Base-by-base conservation (phyloP, 2,888 invertebrate genomes). In the Eurois occulta region DNA sequence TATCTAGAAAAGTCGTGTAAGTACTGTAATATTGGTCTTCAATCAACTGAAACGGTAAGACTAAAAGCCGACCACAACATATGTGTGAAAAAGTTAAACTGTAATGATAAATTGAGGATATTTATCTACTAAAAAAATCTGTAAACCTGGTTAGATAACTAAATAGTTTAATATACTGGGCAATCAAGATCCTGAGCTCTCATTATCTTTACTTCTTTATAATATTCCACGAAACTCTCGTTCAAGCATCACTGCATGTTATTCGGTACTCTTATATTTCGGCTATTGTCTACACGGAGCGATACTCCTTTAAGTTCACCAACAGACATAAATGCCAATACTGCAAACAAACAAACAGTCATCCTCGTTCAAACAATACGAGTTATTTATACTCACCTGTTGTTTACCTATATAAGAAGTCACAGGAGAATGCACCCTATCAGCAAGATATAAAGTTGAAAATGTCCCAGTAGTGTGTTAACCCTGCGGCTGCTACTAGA, bases 351-450 rank as follows among this genome's bases (percentile, higher is more conserved):
- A 69, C 71, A 80, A 71, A 75, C 72, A 81, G 75, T 74, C 75
- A 81, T 78, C 66, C 78, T 75, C 75, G 74, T 85, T 78, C 78
- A 81, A 89, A 83, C 81, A 86, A 87, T 81, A 77, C 69, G 48
- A 75, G 80, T 72, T 87, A 83, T 89, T 85, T 85, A 75, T 78
- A 80, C 77, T 81, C 74, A 86, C 75, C 78, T 87, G 76, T 77
- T 81, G 79, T 85, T 78, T 72, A 75, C 65, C 38, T 76, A 66
- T 65, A n/a, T 48, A 80, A 3, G 13, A 60, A 7, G 1, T 32
- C 24, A 81, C 55, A 41, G 65, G 4, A 65, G 41, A 72, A 65
- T 58, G 8, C 16, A 76, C 81, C 62, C 46, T 81, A 77, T 32
- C 0, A 1, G 6, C 6, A 10, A 18, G 32, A 6, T 0, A 24